phyloP scores from a whole-genome alignment of 2,888 invertebrate genomes.

The Drosophila pseudotakahashii region DNA sequence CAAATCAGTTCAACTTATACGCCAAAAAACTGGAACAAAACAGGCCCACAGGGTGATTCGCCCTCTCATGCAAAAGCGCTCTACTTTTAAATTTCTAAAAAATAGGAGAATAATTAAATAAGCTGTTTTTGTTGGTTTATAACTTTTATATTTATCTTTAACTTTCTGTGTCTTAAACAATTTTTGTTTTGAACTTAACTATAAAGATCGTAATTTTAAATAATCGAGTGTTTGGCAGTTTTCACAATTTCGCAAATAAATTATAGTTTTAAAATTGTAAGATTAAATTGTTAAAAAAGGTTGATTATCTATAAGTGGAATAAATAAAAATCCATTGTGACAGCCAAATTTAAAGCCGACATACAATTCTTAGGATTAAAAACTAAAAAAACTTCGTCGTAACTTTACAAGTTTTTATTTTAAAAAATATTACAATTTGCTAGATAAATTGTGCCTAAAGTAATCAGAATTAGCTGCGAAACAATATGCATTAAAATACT shows the following conservation, averaged over 20 bases:
- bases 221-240: not conserved
- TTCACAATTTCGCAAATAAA: not conserved
- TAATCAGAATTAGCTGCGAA: constrained; percentile 64
- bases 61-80: too few relatives aligned
- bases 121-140: not conserved
- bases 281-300: not conserved
- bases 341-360: not conserved
- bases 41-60: too few relatives aligned
- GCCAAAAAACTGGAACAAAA: too few relatives aligned
- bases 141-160: constrained; percentile 1
- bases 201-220: not conserved
- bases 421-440: constrained; percentile 78
- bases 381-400: constrained; percentile 15
- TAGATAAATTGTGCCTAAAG: constrained; percentile 76
- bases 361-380: constrained; percentile 4
- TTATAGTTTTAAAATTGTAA: not conserved
- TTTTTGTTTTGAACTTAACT: not conserved
- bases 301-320: not conserved
- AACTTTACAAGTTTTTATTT: constrained; percentile 77
- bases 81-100: not conserved
- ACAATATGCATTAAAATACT: constrained; percentile 68
- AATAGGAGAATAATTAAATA: too few relatives aligned
- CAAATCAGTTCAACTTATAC: too few relatives aligned
- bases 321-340: not conserved
- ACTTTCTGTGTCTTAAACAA: not conserved